Evolutionary conservation across 1,140 invertebrate genomes (phyloP), one percentile per base, ranked within the genome.

Genomic region (Drosophila lini): DNA sequence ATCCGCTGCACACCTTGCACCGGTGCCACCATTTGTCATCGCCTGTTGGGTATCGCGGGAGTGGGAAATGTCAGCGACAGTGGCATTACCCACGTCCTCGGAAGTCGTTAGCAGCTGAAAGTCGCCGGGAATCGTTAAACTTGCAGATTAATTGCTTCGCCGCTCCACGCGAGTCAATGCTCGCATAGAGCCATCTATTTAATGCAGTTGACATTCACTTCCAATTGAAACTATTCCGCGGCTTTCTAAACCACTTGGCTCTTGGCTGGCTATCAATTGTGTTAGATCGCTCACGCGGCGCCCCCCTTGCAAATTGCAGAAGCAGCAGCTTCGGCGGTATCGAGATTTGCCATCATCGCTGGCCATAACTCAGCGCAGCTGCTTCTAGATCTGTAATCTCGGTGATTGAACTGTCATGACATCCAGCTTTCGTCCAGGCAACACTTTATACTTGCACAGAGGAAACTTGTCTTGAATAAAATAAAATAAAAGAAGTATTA

Each of bases 341-440:
- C 59, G 34, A 41, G 60, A 62, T 44, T 47, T 60, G 44, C 69
- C 50, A 64, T 70, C 71, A 60, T 70, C 58, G 58, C 41, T 61
- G 71, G 40, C 60, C 53, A 82, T 82, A 75, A 65, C 70, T 78
- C 80, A 78, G 22, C 22, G 53, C 58, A 50, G 32, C 45, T 61
- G 64, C 58, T 47, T 58, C 62, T 55, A 86, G 82, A 79, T 86
- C 70, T 48, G 59, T 47, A 71, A 80, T 80, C 79, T 77, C 56
- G 64, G 58, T 82, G 82, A 86, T 86, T 79, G 83, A 86, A 86
- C 82, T 88, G 82, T 75, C 82, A 68, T 78, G 81, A 79, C 81
- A 81, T 65, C 22, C 61, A 75, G 55, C 79, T 82, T 81, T 75
- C 79, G 53, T 68, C 25, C 45, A 77, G 44, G 32, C 71, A 70